Percentiles rank a stretch among this genome's conserved stretches.
Conservation (phyloP, 2,113 vertebrate species). For the mouse (Mus musculus) region DNA sequence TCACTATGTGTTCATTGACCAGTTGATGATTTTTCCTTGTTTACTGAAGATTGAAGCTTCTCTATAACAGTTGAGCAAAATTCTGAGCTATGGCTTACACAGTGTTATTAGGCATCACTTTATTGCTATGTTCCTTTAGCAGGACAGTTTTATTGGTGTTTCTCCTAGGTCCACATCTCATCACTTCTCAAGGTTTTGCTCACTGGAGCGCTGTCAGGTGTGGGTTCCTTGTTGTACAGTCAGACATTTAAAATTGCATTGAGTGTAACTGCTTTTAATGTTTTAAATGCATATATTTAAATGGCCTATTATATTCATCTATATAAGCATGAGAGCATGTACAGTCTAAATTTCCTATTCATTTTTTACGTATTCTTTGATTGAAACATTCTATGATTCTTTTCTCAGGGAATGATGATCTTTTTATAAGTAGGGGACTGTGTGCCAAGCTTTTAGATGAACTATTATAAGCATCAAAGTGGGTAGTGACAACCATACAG, state of each 20-base stretch:
- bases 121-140: not conserved
- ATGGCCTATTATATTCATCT: not conserved
- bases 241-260: constrained; percentile 15
- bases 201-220: not conserved
- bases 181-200: not conserved
- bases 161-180: not conserved
- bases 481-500: not conserved
- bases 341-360: not conserved
- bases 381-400: not conserved
- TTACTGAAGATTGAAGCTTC: too few relatives aligned
- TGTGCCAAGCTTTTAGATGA: not conserved
- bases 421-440: not conserved
- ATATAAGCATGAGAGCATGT: not conserved
- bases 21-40: too few relatives aligned
- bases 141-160: not conserved
- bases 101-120: not conserved
- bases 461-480: not conserved
- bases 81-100: not conserved
- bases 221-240: not conserved
- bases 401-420: not conserved
- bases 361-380: not conserved
- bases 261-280: not conserved
- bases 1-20: not conserved
- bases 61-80: not conserved
- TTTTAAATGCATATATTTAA: not conserved